Base-by-base conservation (phyloP, 2,888 invertebrate genomes). In the Plagiodera versicolora region DNA sequence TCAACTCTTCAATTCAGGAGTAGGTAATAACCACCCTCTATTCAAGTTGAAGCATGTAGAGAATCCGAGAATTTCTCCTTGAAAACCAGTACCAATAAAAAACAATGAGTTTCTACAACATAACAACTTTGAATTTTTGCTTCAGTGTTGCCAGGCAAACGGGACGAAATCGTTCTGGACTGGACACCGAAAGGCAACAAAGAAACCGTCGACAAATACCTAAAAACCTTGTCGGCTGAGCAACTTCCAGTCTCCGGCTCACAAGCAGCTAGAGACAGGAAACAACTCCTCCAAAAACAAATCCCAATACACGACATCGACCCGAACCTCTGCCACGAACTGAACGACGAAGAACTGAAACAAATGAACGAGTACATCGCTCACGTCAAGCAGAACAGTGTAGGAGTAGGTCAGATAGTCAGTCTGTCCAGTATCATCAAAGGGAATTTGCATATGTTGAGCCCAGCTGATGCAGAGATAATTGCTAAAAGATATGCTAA, bases 221-320 rank as follows among this genome's bases (percentile, higher is more conserved):
- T 81, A 4, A 76, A 82, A 67, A 82, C 83, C 70, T 78, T 92
- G 73, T 92, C 92, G 1, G 81, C 86, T 0, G 84, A 86, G 61
- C 84, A 90, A 72, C 86, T 93, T 50, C 94, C 94, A 1, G 88
- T 94, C 44, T 88, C 87, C 52, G 94, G 94, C 0, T 90, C 92
- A 45, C 86, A 85, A 64, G 94, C 93, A 28, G 94, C 94, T 0
- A 85, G 86, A 52, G 85, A 87, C 67, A 84, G 95, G 16, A 90
- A 91, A 68, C 90, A 91, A 59, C 88, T 92, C 71, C 83, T 95
- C 4, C 90, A 93, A 72, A 90, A 90, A 63, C 94, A 95, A 81
- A 84, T 94, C 58, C 94, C 94, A 10, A 85, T 90, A 1, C 93
- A 94, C 74, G 94, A 94, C 75, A 86, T 93, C 49, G 91, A 92